A percentile compares a stretch with the other conserved stretches of the same genome.
phyloP scores from a whole-genome alignment of 1,140 invertebrate species.

The Drosophila funebris region DNA sequence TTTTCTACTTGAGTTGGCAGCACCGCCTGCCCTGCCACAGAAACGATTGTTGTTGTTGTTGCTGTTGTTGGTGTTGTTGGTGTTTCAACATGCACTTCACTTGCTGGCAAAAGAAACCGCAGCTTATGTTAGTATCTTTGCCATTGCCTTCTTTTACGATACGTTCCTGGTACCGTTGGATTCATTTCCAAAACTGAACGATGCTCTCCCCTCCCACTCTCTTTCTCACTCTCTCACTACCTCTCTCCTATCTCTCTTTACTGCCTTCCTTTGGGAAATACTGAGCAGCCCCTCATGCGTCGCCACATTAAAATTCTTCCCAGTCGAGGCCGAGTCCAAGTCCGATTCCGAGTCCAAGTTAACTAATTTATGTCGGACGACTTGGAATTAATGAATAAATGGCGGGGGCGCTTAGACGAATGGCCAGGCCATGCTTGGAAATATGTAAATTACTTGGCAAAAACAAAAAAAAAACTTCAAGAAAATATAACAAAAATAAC shows the following conservation, averaged over 20 bases:
- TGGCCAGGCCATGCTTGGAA: slow-evolving; percentile 53
- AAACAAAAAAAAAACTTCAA: slow-evolving; percentile 42
- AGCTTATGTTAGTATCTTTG: slow-evolving; percentile 58
- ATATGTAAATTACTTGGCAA: slow-evolving; percentile 74
- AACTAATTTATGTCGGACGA: slow-evolving; percentile 82
- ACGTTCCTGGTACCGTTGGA: slow-evolving; percentile 8
- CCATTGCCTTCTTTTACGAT: neutral
- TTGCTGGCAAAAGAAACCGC: slow-evolving; percentile 66
- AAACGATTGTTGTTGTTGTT: slow-evolving; percentile 41
- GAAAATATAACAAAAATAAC: slow-evolving; percentile 51
- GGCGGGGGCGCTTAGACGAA: slow-evolving; percentile 76
- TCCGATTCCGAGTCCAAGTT: slow-evolving; percentile 63
- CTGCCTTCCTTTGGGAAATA: slow-evolving; percentile 21
- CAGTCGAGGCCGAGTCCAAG: slow-evolving; percentile 34
- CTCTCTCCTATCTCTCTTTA: neutral
- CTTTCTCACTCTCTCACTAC: neutral
- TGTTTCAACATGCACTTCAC: slow-evolving; percentile 63
- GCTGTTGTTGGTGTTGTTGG: slow-evolving; percentile 28
- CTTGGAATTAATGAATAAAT: slow-evolving; percentile 82
- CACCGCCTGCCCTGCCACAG: slow-evolving; percentile 32
- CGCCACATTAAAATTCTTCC: slow-evolving; percentile 74
- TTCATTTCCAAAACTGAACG: slow-evolving; percentile 8
- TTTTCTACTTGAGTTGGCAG: slow-evolving; percentile 82
- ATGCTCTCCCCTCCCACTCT: neutral
- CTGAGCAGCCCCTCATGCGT: slow-evolving; percentile 27